These are phyloP conservation scores for Coryphaenoides rupestris DNA, from an alignment of 2,113 vertebrate species.

Conservation along the genomic window DNA sequence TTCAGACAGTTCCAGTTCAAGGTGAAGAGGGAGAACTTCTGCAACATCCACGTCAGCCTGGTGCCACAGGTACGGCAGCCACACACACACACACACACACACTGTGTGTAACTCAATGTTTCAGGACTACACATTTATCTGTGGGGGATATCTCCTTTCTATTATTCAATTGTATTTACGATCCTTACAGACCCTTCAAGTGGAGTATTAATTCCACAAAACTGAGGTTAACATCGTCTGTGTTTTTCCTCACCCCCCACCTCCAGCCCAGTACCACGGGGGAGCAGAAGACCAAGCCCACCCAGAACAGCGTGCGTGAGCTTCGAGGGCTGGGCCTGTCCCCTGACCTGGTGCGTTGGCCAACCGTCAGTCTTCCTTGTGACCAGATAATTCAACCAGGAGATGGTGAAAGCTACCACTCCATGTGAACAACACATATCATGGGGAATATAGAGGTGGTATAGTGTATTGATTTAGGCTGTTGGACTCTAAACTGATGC, in stretches of 20 bases:
- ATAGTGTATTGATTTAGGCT: too few relatives aligned
- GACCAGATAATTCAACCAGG: too few relatives aligned
- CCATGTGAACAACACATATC: too few relatives aligned
- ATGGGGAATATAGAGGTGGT: too few relatives aligned
- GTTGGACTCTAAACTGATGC: too few relatives aligned
- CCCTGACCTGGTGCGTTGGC: constrained; percentile 87
- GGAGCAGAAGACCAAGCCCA: constrained; percentile 97
- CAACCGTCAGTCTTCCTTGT: background rate
- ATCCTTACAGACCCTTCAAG: too few relatives aligned
- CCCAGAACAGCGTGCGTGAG: constrained; percentile 94
- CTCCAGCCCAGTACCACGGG: constrained; percentile 90
- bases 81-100: background rate
- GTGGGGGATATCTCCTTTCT: too few relatives aligned
- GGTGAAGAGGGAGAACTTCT: constrained; percentile 93
- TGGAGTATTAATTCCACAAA: too few relatives aligned
- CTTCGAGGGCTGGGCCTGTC: constrained; percentile 92
- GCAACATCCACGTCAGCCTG: constrained; percentile 95
- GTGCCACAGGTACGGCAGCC: constrained; percentile 85
- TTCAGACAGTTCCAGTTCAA: constrained; percentile 99
- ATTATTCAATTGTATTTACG: too few relatives aligned
- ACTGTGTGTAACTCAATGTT: too few relatives aligned
- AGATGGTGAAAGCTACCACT: too few relatives aligned
- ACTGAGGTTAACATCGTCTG: background rate
- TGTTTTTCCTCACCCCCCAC: background rate
- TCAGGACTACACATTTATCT: too few relatives aligned